Percentiles rank a stretch among this genome's conserved stretches.
These are phyloP conservation scores for Clavelina lepadiformis DNA, from an alignment of 23 tunicate genomes.

Conservation along the genomic window DNA sequence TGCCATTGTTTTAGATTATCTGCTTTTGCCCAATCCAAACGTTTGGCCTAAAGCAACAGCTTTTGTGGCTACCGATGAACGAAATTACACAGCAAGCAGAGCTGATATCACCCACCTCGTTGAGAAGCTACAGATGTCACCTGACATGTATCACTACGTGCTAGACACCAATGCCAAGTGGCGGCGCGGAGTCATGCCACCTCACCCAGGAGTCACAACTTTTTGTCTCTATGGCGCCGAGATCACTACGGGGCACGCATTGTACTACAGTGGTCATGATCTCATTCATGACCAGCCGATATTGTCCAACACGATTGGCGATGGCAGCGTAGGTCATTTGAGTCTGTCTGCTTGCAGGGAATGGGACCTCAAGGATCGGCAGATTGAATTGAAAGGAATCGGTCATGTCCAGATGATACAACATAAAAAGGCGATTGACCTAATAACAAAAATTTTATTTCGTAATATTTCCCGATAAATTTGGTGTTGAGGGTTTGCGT, in stretches of 20 bases:
- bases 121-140: not conserved
- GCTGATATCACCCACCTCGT: conserved; percentile 1
- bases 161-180: conserved; percentile 3
- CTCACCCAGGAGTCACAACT: conserved; percentile 33
- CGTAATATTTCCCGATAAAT: conserved; percentile 4
- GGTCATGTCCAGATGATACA: not conserved
- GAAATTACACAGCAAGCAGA: conserved; percentile 3
- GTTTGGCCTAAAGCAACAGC: not conserved
- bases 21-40: conserved; percentile 10
- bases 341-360: conserved; percentile 20
- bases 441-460: conserved; percentile 3
- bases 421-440: not conserved
- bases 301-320: conserved; percentile 6
- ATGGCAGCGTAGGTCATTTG: conserved; percentile 6
- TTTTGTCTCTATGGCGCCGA: conserved; percentile 32
- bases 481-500: too few species aligned
- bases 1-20: conserved; percentile 25
- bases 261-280: not conserved
- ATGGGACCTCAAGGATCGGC: conserved; percentile 10
- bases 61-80: conserved; percentile 16
- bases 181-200: not conserved
- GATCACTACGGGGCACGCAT: not conserved
- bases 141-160: not conserved
- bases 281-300: conserved; percentile 32
- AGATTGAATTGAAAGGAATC: conserved; percentile 6